phyloP scores from a whole-genome alignment of 2,797 vertebrate species.

The Sebastes nivosus region DNA sequence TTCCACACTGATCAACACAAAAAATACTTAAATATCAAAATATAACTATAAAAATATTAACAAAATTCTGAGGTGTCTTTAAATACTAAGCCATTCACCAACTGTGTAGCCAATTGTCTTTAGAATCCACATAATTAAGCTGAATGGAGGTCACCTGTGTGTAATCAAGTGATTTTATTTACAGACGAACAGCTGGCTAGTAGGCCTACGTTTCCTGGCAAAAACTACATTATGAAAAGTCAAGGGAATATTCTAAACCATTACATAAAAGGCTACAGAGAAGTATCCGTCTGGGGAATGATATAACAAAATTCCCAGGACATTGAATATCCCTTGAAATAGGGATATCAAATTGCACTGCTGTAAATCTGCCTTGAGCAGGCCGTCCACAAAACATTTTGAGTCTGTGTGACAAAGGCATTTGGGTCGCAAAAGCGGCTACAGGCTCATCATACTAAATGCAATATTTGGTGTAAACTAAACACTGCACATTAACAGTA shows the following conservation, averaged over 20 bases:
- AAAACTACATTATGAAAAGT: not conserved
- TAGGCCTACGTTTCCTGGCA: not conserved
- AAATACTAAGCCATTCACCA: not conserved
- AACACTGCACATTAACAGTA: not conserved
- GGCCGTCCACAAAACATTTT: not conserved
- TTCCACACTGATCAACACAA: not conserved
- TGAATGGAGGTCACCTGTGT: constrained; percentile 1
- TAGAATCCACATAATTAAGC: not conserved
- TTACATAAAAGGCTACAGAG: not conserved
- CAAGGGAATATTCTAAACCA: not conserved
- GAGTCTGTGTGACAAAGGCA: not conserved
- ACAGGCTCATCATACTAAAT: not conserved
- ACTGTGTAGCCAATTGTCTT: not conserved
- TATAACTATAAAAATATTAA: not conserved
- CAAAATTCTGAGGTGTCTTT: not conserved
- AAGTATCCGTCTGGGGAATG: not conserved
- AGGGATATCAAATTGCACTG: not conserved
- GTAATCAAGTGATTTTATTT: not conserved
- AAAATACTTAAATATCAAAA: not conserved
- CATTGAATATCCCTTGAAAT: not conserved
- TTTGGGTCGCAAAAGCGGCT: not conserved
- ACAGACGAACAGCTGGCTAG: not conserved
- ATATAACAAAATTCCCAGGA: not conserved
- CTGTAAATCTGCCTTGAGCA: not conserved
- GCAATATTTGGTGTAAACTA: not conserved